Evolutionary conservation across 2,888 invertebrate genomes (phyloP).

Genomic region (Aricia artaxerxes): DNA sequence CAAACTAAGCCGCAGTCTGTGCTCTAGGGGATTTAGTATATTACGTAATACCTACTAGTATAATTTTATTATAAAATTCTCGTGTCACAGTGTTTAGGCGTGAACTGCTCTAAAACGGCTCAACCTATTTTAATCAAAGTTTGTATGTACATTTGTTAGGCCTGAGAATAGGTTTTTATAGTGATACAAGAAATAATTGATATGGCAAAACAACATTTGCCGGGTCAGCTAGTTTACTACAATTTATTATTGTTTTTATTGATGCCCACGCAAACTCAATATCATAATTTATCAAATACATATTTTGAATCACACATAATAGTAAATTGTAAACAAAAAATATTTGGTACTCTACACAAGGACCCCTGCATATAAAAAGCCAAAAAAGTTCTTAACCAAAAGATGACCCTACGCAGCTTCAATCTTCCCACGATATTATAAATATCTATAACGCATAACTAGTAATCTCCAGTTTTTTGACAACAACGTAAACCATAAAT

Average conservation of each 20-base stretch:
- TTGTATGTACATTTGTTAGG: too few relatives aligned
- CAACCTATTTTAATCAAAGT: too few relatives aligned
- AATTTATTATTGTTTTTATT: not conserved
- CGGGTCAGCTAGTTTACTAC: too few relatives aligned
- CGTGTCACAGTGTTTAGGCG: too few relatives aligned
- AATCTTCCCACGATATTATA: not conserved
- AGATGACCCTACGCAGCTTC: constrained; percentile 2
- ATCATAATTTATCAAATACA: not conserved
- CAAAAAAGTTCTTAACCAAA: not conserved
- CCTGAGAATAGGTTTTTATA: too few relatives aligned
- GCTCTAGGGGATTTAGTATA: too few relatives aligned
- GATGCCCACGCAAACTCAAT: not conserved
- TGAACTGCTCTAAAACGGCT: too few relatives aligned
- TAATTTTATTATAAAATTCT: too few relatives aligned
- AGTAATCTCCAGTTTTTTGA: not conserved
- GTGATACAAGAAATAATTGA: too few relatives aligned
- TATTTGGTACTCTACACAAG: not conserved
- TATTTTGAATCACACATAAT: not conserved
- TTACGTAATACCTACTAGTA: too few relatives aligned
- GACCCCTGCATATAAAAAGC: not conserved
- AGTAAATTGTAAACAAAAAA: not conserved
- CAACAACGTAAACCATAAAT: not conserved
- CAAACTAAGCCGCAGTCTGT: too few relatives aligned
- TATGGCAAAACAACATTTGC: too few relatives aligned
- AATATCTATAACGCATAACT: not conserved